A percentile compares a stretch with the other conserved stretches of the same genome.
Evolutionary conservation across 2,797 vertebrate genomes (phyloP).

Genomic region (Oreortyx pictus): DNA sequence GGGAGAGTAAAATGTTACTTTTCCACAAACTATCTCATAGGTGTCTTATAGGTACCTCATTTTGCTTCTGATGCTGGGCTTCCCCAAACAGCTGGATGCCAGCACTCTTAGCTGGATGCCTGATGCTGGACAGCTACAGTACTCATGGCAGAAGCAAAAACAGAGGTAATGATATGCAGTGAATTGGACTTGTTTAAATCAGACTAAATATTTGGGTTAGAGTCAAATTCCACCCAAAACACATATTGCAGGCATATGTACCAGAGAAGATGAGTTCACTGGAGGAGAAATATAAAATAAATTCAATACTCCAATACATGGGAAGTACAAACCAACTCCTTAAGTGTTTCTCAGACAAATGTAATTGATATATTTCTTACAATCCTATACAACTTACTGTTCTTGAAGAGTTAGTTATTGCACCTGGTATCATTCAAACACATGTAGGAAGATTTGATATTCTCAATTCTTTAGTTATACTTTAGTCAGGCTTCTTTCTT

Average conservation of each 20-base stretch:
- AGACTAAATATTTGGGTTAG: conserved; percentile 75
- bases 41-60: background rate
- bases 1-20: background rate
- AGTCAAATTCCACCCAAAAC: conserved; percentile 39
- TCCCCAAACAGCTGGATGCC: background rate
- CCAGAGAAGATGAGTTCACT: background rate
- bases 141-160: conserved; percentile 19
- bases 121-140: conserved; percentile 42
- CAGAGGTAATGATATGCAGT: conserved; percentile 38
- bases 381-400: background rate
- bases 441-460: background rate
- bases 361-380: background rate
- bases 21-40: background rate
- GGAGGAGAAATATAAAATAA: background rate
- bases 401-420: background rate
- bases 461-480: background rate
- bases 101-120: conserved; percentile 44
- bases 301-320: background rate
- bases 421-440: background rate
- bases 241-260: conserved; percentile 31
- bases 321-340: background rate
- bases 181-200: conserved; percentile 18
- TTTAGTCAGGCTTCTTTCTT: background rate
- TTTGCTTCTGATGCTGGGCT: background rate
- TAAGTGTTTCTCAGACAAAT: conserved; percentile 9